These are phyloP conservation scores for Acanthosoma haemorrhoidale DNA, from an alignment of 2,888 invertebrate species.

Conservation along the genomic window DNA sequence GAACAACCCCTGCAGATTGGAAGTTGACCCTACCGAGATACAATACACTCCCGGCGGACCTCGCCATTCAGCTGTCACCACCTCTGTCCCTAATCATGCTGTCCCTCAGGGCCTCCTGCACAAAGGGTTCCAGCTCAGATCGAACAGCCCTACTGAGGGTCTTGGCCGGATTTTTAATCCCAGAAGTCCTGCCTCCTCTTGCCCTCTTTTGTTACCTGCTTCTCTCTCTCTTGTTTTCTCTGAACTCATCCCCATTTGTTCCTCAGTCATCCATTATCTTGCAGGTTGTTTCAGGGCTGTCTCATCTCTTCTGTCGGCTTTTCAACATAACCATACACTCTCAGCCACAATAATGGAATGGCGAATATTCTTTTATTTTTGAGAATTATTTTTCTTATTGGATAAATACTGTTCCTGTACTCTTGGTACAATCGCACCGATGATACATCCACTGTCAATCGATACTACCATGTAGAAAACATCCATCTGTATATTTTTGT, in stretches of 20 bases:
- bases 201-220: neutral
- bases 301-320: neutral
- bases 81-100: too few species aligned
- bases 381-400: too few species aligned
- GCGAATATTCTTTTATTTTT: too few species aligned
- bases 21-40: neutral
- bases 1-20: neutral
- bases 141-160: neutral
- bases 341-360: too few species aligned
- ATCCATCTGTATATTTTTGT: too few species aligned
- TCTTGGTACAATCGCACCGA: too few species aligned
- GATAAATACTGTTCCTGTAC: too few species aligned
- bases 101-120: neutral
- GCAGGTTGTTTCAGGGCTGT: neutral
- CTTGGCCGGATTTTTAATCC: conserved; percentile 1
- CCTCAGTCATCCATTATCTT: neutral
- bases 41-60: neutral
- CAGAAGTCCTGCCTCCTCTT: neutral
- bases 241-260: neutral
- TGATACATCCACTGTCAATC: too few species aligned
- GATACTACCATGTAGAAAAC: too few species aligned
- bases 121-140: neutral
- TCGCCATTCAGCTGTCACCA: too few species aligned
- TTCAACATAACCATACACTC: too few species aligned
- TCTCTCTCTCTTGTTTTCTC: neutral